These are phyloP conservation scores for Holotrichia oblita DNA, from an alignment of 1,140 invertebrate genomes.

Conservation along the genomic window DNA sequence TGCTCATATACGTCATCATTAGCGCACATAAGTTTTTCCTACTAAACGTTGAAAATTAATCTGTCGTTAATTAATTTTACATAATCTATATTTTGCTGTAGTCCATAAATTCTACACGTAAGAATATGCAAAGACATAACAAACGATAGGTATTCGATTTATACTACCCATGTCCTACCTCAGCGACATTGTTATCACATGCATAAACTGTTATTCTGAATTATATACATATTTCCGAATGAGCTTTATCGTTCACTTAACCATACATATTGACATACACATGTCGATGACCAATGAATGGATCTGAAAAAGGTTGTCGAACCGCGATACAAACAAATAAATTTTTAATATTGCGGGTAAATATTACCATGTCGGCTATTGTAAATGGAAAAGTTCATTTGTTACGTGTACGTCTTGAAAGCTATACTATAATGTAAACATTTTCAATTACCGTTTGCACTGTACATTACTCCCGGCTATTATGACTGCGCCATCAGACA, in stretches of 20 bases:
- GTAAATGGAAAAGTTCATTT: neutral
- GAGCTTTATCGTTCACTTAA: neutral
- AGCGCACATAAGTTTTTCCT: too few species aligned
- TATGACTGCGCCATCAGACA: neutral
- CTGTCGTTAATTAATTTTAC: too few species aligned
- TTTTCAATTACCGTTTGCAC: neutral
- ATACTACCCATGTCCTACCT: too few species aligned
- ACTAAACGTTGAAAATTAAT: too few species aligned
- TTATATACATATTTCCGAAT: neutral
- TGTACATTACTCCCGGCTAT: neutral
- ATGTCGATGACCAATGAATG: constrained; percentile 10
- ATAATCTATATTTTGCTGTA: too few species aligned
- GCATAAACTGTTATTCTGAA: too few species aligned
- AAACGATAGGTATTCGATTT: too few species aligned
- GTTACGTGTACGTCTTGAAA: neutral
- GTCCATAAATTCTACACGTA: too few species aligned
- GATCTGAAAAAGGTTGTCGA: constrained; percentile 4
- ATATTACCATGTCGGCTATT: neutral
- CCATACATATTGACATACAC: neutral
- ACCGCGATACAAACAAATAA: constrained; percentile 11
- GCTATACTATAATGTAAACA: neutral
- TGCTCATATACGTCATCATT: too few species aligned
- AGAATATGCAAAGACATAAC: too few species aligned
- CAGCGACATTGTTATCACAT: too few species aligned
- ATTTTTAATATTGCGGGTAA: constrained; percentile 13